Base-by-base conservation (phyloP, 1,140 invertebrate genomes). In the Aphelinus atriplicis region DNA sequence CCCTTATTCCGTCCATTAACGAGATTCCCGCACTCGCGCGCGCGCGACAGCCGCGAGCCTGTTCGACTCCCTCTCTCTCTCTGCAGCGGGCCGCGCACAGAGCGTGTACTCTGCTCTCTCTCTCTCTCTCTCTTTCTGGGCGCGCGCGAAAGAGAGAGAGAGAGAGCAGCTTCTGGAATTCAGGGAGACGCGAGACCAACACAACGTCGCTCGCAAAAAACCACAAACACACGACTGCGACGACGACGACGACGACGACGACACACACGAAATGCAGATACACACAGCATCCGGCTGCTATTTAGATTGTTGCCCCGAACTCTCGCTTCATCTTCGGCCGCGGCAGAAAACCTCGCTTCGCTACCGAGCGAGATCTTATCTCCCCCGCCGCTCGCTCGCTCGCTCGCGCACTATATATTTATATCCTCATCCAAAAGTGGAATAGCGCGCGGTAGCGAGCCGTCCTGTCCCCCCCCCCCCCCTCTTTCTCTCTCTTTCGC, bases 1-100 rank as follows among this genome's bases (percentile, higher is more conserved):
- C 26, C 26, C 26, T 26, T 26, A 26, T 26, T 82, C 78, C 83
- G 81, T 82, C 80, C 84, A 84, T 85, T 84, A 85, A 84, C 76
- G 77, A 84, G 79, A 80, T 82, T 81, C 80, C 57, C 47, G 60
- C 56, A 70, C 68, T 70, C 57, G 56, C 51, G 67, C 51, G 51
- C 51, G 51, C 9, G 51, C 26, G 51, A 53, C 51, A 53, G 51
- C 4, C 42, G 68, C 58, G 50, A 58, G 60, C 55, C 42, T 48
- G 64, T 66, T 67, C 47, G 10, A 60, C 46, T 46, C 10, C 43
- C 55, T 9, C 10, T n/a, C 64, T 55, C 48, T 26, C 56, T n/a
- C 5, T 10, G 26, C 26, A 26, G 26, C 26, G 26, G 26, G 26
- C 26, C 26, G 26, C 26, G 26, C 26, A 26, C 26, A 26, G 26